phyloP scores from a whole-genome alignment of 2,113 vertebrate species.

The Rhadina sibilatrix region DNA sequence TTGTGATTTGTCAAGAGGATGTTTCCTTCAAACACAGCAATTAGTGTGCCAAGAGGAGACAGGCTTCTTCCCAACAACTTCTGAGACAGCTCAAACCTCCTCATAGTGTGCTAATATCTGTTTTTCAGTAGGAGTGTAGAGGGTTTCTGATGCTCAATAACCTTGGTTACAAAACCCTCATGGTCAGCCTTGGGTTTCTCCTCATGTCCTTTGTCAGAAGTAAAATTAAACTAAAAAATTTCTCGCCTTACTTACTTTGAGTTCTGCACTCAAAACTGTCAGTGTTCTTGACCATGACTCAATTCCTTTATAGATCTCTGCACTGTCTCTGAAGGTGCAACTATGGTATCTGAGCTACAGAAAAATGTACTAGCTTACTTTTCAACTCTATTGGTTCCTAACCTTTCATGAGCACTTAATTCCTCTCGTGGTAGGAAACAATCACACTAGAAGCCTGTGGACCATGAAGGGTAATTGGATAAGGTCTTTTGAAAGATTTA shows the following conservation, averaged over 20 bases:
- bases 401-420: slow-evolving; percentile 74
- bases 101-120: neutral
- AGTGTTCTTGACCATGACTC: neutral
- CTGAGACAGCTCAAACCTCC: fast-evolving
- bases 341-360: neutral
- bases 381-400: slow-evolving; percentile 68
- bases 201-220: neutral
- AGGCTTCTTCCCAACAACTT: neutral
- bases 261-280: neutral
- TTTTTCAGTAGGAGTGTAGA: neutral
- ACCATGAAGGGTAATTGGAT: slow-evolving; percentile 80
- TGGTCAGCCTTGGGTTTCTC: fast-evolving
- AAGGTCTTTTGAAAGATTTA: slow-evolving; percentile 80
- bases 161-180: neutral
- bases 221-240: neutral
- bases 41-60: fast-evolving
- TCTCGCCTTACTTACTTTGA: neutral
- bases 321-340: neutral
- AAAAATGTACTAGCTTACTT: slow-evolving; percentile 53
- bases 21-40: fast-evolving
- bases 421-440: slow-evolving; percentile 68
- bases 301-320: neutral
- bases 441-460: slow-evolving; percentile 61
- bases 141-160: neutral
- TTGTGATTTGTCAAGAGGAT: fast-evolving